phyloP scores from a whole-genome alignment of 2,888 invertebrate genomes.

The Callinectes sapidus region DNA sequence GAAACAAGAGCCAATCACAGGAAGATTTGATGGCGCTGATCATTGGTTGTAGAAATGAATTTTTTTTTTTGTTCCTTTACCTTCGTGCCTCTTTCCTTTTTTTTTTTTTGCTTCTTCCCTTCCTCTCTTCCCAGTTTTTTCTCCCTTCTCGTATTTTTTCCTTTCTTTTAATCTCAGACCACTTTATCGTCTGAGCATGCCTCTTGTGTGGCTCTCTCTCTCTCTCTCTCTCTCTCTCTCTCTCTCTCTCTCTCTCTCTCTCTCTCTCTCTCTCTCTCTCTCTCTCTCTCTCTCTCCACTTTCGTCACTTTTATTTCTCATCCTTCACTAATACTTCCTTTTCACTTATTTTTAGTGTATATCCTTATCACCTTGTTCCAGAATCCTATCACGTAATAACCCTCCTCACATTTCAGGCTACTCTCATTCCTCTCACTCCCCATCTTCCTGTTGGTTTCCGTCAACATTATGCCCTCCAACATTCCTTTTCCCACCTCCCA shows the following conservation, averaged over 20 bases:
- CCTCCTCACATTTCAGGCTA: background rate
- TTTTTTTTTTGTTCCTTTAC: background rate
- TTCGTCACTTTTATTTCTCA: background rate
- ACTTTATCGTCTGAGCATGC: too few relatives aligned
- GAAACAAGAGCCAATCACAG: slow-evolving; percentile 35
- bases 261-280: background rate
- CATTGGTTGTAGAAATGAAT: background rate
- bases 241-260: background rate
- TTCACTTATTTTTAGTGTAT: background rate
- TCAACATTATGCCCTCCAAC: too few relatives aligned
- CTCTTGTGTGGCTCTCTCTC: background rate
- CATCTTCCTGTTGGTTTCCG: background rate
- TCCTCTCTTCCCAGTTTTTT: background rate
- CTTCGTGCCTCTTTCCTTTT: background rate
- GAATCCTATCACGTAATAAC: background rate
- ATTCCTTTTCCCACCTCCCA: too few relatives aligned
- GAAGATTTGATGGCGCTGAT: background rate
- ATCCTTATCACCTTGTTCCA: background rate
- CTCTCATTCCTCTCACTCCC: background rate
- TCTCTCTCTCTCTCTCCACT: background rate
- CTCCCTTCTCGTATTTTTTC: background rate
- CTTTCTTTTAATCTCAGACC: too few relatives aligned
- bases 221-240: background rate
- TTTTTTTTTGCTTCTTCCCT: background rate
- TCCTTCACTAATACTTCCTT: background rate